Percentiles rank a stretch among this genome's conserved stretches.
Evolutionary conservation across 2,888 invertebrate species (phyloP).

Genomic region (Pocota personata): DNA sequence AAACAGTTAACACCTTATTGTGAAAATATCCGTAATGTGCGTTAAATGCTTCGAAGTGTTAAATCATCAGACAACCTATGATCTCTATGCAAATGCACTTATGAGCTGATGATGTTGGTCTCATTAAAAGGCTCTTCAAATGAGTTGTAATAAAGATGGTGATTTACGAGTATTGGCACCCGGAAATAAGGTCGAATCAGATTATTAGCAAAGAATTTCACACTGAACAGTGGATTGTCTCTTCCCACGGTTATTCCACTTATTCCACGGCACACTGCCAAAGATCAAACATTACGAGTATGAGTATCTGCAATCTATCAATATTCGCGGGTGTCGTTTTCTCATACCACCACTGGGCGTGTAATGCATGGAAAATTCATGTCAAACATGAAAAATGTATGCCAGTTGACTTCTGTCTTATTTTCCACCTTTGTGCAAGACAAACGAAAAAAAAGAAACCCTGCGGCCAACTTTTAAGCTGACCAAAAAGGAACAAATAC

Average conservation of each 20-base stretch:
- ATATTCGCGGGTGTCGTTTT: conserved; percentile 1
- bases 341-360: conserved; percentile 17
- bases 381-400: conserved; percentile 64
- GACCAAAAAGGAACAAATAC: neutral
- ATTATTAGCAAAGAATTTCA: conserved; percentile 52
- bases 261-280: conserved; percentile 38
- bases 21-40: conserved; percentile 47
- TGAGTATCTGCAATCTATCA: conserved; percentile 52
- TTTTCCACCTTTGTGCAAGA: conserved; percentile 30
- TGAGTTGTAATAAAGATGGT: neutral
- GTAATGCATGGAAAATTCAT: conserved; percentile 42
- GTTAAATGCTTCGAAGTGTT: conserved; percentile 42
- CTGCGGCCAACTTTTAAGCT: neutral
- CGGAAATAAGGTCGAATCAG: conserved; percentile 30
- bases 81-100: conserved; percentile 34
- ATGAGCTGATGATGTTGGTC: conserved; percentile 7
- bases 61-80: conserved; percentile 35
- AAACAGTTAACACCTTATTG: conserved; percentile 58
- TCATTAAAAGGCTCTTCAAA: neutral
- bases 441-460: conserved; percentile 7
- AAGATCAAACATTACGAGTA: conserved; percentile 46
- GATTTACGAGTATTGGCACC: conserved; percentile 20
- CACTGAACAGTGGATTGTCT: neutral
- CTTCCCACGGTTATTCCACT: conserved; percentile 47
- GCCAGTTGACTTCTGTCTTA: conserved; percentile 65